Evolutionary conservation across 2,888 invertebrate genomes (phyloP).

Genomic region (Limulus polyphemus): DNA sequence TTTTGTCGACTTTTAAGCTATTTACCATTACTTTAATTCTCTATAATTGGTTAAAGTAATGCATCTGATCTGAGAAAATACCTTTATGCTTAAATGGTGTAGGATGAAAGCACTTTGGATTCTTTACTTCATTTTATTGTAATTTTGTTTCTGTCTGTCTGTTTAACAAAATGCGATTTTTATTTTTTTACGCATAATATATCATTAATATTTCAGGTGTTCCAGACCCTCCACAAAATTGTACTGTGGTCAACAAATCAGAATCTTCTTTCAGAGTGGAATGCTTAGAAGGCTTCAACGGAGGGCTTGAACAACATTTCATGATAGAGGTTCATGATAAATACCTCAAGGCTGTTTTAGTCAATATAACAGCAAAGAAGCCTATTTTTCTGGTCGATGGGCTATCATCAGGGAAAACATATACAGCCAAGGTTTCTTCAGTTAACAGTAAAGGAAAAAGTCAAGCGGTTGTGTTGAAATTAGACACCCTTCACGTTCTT

Average conservation of each 20-base stretch:
- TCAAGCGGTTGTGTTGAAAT: slow-evolving; percentile 31
- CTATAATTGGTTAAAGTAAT: too few relatives aligned
- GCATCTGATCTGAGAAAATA: too few relatives aligned
- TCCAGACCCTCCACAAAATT: slow-evolving; percentile 83
- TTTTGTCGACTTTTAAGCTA: too few relatives aligned
- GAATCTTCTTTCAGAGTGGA: slow-evolving; percentile 67
- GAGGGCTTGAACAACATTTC: slow-evolving; percentile 73
- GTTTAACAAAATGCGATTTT: too few relatives aligned
- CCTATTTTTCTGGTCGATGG: slow-evolving; percentile 55
- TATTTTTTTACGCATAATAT: too few relatives aligned
- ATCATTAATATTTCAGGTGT: slow-evolving; percentile 49
- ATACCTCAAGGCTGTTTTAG: slow-evolving; percentile 14
- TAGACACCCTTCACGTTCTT: too few relatives aligned
- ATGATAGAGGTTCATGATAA: slow-evolving; percentile 55
- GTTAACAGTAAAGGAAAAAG: slow-evolving; percentile 72
- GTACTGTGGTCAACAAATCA: slow-evolving; percentile 72
- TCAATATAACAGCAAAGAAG: slow-evolving; percentile 38
- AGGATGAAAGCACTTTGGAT: too few relatives aligned
- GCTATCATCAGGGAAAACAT: slow-evolving; percentile 58
- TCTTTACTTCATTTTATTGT: too few relatives aligned
- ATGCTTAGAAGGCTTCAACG: slow-evolving; percentile 78
- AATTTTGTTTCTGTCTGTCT: too few relatives aligned
- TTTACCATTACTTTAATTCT: too few relatives aligned
- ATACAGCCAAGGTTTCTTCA: slow-evolving; percentile 60
- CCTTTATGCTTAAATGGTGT: too few relatives aligned